Conservation (phyloP, 2,888 invertebrate species). For the Salpingus planirostris region DNA sequence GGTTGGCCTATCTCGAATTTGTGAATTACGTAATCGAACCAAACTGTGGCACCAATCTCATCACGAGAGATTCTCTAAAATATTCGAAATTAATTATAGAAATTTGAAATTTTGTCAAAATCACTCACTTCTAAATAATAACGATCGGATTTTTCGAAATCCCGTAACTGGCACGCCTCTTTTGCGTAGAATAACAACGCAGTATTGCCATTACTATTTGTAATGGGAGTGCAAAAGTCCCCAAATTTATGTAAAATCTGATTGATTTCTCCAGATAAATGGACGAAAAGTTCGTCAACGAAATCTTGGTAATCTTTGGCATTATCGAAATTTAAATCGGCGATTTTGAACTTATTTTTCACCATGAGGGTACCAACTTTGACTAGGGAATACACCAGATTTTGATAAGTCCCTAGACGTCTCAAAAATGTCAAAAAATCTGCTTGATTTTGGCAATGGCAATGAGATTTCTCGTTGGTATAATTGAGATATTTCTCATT, state of each 20-base stretch:
- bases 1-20: slow-evolving; percentile 25
- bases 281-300: slow-evolving; percentile 29
- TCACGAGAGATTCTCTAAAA: slow-evolving; percentile 29
- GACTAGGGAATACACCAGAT: slow-evolving; percentile 27
- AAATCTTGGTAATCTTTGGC: slow-evolving; percentile 22
- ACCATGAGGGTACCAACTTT: slow-evolving; percentile 25
- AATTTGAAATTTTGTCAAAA: slow-evolving; percentile 3
- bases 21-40: slow-evolving; percentile 38
- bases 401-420: slow-evolving; percentile 25
- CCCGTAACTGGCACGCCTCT: no score
- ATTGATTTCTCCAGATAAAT: slow-evolving; percentile 32
- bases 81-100: no score
- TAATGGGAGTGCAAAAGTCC: no score
- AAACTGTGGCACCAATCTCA: slow-evolving; percentile 26
- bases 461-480: slow-evolving; percentile 18
- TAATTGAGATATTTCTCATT: slow-evolving; percentile 27
- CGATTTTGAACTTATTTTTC: slow-evolving; percentile 21
- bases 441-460: slow-evolving; percentile 17
- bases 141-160: no score
- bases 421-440: slow-evolving; percentile 24
- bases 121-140: no score
- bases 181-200: slow-evolving; percentile 29
- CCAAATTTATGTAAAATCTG: slow-evolving; percentile 26
- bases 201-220: slow-evolving; percentile 10
- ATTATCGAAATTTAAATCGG: slow-evolving; percentile 13